A percentile compares a stretch with the other conserved stretches of the same genome.
Evolutionary conservation across 2,797 vertebrate genomes (phyloP).

Genomic region (Lates japonicus): DNA sequence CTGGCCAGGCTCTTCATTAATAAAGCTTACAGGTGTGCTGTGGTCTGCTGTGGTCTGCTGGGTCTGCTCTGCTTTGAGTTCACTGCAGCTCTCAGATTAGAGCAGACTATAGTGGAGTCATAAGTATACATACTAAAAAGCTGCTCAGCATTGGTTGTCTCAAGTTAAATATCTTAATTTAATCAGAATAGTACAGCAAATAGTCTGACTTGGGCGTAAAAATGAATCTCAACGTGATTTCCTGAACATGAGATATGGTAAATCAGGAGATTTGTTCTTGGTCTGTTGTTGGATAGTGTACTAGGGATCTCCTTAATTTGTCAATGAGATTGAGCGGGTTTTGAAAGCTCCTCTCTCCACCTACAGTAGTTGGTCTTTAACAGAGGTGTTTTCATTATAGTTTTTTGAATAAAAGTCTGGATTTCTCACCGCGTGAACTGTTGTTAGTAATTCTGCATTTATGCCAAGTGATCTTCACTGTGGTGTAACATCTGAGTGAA

Average conservation of each 20-base stretch:
- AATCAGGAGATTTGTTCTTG: neutral
- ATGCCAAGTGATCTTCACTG: neutral
- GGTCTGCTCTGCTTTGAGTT: conserved; percentile 68
- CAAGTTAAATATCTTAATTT: neutral
- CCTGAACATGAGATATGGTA: neutral
- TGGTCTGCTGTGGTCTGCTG: conserved; percentile 66
- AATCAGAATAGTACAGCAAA: neutral
- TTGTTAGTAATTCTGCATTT: neutral
- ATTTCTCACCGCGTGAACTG: neutral
- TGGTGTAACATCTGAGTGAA: neutral
- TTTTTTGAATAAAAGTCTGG: neutral
- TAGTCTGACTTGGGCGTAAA: neutral
- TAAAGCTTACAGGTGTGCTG: conserved; percentile 83
- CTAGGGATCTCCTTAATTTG: neutral
- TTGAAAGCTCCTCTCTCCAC: neutral
- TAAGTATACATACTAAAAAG: conserved; percentile 80
- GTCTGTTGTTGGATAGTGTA: neutral
- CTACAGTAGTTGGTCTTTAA: neutral
- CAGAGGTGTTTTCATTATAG: neutral
- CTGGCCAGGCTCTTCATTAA: conserved; percentile 60
- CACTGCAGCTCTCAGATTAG: conserved; percentile 43
- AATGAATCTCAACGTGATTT: neutral
- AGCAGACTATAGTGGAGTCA: conserved; percentile 48
- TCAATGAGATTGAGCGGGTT: neutral
- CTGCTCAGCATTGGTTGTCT: conserved; percentile 29